Conservation (phyloP, 2,113 vertebrate species). For the Entosphenus tridentatus region DNA sequence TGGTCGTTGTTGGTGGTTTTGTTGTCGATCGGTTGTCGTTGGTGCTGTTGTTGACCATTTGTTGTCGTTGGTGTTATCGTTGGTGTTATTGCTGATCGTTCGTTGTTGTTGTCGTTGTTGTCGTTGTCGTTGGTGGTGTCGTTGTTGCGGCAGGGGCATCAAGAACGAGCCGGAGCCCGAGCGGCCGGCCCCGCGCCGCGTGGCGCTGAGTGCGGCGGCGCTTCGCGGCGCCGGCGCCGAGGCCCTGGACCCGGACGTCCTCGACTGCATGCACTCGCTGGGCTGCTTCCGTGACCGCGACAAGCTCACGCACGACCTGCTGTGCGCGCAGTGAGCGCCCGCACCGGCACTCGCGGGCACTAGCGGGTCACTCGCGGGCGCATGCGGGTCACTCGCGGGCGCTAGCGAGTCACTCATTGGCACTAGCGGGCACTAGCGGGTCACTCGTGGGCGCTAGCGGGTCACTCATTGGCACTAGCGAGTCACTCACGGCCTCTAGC, state of each 20-base stretch:
- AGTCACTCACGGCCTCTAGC: no score
- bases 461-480: no score
- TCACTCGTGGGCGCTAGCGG: no score
- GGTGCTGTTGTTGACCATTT: no score
- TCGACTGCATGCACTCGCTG: conserved; percentile 67
- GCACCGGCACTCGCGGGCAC: not conserved
- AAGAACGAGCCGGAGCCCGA: conserved; percentile 52
- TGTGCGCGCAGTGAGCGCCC: conserved; percentile 46
- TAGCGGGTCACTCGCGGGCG: no score
- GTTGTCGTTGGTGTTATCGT: no score
- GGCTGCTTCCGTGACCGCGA: conserved; percentile 61
- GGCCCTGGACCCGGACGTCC: conserved; percentile 62
- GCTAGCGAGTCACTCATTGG: no score
- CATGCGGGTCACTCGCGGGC: not conserved
- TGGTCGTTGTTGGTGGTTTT: no score
- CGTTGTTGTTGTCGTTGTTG: no score
- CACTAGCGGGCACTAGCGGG: no score
- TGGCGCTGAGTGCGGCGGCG: conserved; percentile 31
- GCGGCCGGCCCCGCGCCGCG: conserved; percentile 41
- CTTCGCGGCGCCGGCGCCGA: conserved; percentile 47
- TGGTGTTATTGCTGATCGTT: no score
- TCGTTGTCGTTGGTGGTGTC: not conserved
- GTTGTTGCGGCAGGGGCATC: conserved; percentile 27
- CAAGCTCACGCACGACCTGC: conserved; percentile 51
- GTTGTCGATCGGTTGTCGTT: no score